These are phyloP conservation scores for Alentia gelatinosa DNA, from an alignment of 2,888 invertebrate species.

Conservation along the genomic window DNA sequence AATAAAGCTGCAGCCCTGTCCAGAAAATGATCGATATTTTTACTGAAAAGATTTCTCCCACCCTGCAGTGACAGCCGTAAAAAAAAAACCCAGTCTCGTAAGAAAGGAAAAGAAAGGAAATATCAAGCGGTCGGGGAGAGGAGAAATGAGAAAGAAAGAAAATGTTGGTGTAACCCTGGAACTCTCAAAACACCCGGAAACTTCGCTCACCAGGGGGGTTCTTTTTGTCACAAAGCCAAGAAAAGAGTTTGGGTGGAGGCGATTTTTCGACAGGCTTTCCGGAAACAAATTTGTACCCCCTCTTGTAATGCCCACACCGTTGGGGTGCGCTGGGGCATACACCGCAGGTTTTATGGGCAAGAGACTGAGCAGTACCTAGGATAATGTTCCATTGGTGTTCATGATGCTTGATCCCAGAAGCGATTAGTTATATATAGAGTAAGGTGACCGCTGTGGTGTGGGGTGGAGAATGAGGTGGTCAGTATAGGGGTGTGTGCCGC, in stretches of 20 bases:
- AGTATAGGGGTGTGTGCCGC: neutral
- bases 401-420: neutral
- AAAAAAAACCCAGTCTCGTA: neutral
- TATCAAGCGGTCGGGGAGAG: neutral
- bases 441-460: neutral
- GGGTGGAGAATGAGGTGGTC: slow-evolving; percentile 15
- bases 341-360: neutral
- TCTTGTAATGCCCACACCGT: neutral
- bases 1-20: neutral
- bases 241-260: neutral
- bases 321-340: neutral
- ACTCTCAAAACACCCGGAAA: neutral
- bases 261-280: neutral
- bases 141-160: neutral
- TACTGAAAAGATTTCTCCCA: neutral
- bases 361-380: neutral
- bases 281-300: neutral
- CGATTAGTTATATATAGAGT: neutral
- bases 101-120: neutral
- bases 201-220: neutral
- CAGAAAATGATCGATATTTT: slow-evolving; percentile 31
- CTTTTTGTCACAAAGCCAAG: neutral
- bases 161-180: neutral
- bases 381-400: too few species aligned
- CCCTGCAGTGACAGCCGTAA: neutral